phyloP scores from a whole-genome alignment of 2,888 invertebrate species.

The Galeruca laticollis region DNA sequence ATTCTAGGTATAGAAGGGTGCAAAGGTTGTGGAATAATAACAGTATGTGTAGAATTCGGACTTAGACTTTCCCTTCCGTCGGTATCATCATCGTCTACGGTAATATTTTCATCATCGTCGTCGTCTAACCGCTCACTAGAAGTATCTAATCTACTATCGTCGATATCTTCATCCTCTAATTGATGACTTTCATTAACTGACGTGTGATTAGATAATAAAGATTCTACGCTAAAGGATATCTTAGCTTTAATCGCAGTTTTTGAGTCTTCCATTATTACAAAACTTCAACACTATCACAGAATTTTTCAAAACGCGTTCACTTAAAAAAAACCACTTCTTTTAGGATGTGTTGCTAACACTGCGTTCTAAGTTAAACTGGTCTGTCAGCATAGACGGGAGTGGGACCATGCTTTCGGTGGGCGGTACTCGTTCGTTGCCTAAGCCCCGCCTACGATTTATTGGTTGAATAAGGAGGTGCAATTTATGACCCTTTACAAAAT shows the following conservation, averaged over 20 bases:
- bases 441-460: conserved; percentile 57
- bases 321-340: conserved; percentile 38
- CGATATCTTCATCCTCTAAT: conserved; percentile 51
- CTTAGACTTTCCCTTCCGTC: conserved; percentile 65
- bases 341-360: conserved; percentile 45
- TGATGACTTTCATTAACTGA: conserved; percentile 38
- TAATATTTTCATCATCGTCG: conserved; percentile 65
- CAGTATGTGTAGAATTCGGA: conserved; percentile 71
- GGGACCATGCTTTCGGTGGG: conserved; percentile 55
- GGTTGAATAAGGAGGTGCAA: conserved; percentile 56
- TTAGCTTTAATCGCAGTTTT: conserved; percentile 71
- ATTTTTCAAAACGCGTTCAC: not conserved
- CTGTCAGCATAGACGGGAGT: conserved; percentile 46
- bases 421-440: conserved; percentile 42
- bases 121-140: conserved; percentile 65
- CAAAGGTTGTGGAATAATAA: conserved; percentile 77
- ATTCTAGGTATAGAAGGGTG: conserved; percentile 73
- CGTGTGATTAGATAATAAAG: conserved; percentile 67
- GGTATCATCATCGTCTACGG: conserved; percentile 65
- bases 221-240: conserved; percentile 81
- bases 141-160: conserved; percentile 51
- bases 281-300: conserved; percentile 42
- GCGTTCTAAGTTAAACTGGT: conserved; percentile 54
- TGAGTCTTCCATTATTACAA: conserved; percentile 61
- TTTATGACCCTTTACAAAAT: conserved; percentile 57